Percentiles rank a stretch among this genome's conserved stretches.
These are phyloP conservation scores for Merops nubicus DNA, from an alignment of 2,113 vertebrate species.

Conservation along the genomic window DNA sequence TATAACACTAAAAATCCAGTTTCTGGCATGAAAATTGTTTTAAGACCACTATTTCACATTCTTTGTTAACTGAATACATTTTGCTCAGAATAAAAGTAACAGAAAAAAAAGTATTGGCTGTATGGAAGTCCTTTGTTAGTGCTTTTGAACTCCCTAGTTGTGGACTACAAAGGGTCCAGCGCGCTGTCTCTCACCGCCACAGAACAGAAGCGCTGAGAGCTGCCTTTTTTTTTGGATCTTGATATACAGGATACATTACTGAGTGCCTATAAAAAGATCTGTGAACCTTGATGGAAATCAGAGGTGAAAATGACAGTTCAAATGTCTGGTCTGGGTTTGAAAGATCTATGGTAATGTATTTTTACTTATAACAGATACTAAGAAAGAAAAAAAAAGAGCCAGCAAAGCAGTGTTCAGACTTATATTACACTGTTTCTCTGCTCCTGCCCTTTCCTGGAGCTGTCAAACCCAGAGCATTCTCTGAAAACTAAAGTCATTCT, in stretches of 20 bases:
- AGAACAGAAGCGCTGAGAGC: conserved; percentile 71
- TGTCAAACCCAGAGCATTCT: conserved; percentile 24
- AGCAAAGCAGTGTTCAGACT: conserved; percentile 65
- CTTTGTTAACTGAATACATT: conserved; percentile 81
- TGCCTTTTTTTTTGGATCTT: conserved; percentile 61
- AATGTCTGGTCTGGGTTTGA: conserved; percentile 78
- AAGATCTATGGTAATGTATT: conserved; percentile 77
- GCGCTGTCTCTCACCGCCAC: conserved; percentile 73
- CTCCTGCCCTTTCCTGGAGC: not conserved
- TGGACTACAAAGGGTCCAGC: conserved; percentile 79
- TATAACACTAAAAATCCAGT: conserved; percentile 77
- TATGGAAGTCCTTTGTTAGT: conserved; percentile 81
- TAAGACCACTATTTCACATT: conserved; percentile 79
- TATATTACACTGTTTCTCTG: conserved; percentile 42
- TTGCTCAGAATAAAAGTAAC: conserved; percentile 80
- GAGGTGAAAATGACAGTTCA: conserved; percentile 85
- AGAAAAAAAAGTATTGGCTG: conserved; percentile 78
- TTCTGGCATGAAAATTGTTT: conserved; percentile 80
- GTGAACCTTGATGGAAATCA: conserved; percentile 82
- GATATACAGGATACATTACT: conserved; percentile 79
- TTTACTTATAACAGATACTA: conserved; percentile 70
- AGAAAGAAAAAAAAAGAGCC: conserved; percentile 36
- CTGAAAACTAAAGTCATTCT: conserved; percentile 27
- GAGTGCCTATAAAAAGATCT: conserved; percentile 76
- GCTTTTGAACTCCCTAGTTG: conserved; percentile 83